Evolutionary conservation across 2,888 invertebrate genomes (phyloP).

Genomic region (Lutraria lutraria): DNA sequence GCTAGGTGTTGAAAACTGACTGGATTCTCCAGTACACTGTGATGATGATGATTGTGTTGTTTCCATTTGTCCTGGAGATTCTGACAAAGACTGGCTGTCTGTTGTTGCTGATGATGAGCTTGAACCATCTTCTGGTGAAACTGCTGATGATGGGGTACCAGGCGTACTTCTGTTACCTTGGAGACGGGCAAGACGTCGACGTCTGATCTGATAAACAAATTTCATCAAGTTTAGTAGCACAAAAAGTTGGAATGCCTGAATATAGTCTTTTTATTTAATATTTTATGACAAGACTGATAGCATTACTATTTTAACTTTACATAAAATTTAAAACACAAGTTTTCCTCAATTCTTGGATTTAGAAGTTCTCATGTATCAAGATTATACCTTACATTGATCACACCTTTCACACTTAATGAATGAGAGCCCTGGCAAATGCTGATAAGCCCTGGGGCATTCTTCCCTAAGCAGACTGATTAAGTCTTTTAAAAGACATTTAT

Average conservation of each 20-base stretch:
- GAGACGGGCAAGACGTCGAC: constrained; percentile 92
- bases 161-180: constrained; percentile 87
- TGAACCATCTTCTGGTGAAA: neutral
- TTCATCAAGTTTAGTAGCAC: neutral
- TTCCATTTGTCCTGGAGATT: constrained; percentile 38
- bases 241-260: neutral
- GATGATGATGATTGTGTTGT: constrained; percentile 20
- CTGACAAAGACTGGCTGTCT: constrained; percentile 26
- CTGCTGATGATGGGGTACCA: constrained; percentile 11
- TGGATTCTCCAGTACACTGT: constrained; percentile 18
- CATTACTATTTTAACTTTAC: neutral
- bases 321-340: no score
- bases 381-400: no score
- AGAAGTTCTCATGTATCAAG: no score
- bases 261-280: no score
- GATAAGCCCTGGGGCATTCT: no score
- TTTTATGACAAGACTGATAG: neutral
- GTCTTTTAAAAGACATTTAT: no score
- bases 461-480: no score
- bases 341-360: no score
- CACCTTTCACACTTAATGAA: no score
- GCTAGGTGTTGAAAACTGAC: constrained; percentile 1
- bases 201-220: constrained; percentile 89
- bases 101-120: neutral
- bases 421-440: no score